Evolutionary conservation across 1,140 invertebrate species (phyloP), one percentile per base, ranked within the genome.

Genomic region (Ephestia elutella): DNA sequence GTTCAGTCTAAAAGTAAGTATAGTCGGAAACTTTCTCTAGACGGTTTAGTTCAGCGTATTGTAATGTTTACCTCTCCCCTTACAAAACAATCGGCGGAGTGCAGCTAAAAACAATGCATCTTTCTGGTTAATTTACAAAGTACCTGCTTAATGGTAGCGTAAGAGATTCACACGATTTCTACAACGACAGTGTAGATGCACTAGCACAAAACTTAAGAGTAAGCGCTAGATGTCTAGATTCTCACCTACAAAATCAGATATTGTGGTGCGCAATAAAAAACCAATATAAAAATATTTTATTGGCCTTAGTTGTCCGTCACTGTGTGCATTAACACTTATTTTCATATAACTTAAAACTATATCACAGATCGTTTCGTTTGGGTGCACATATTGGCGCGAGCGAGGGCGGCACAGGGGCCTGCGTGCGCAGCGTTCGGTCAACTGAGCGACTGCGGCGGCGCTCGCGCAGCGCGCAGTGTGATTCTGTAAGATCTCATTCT

Each of bases 351-450:
- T 82, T 82, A 84, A 77, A 72, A 82, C 78, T 86, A 84, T 82
- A 85, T 87, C 80, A 86, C 82, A 86, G 83, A 80, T 78, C 68
- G 75, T 78, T 82, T 79, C 68, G 71, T 73, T 77, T 66, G 73
- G 67, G 68, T 82, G 76, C 73, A 73, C 80, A 82, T 75, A 75
- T 70, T 57, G 65, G 44, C 53, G 62, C 63, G 58, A 57, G 15
- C 56, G 21, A 55, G 64, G 64, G 65, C 73, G 66, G 50, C 21
- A 53, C 60, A 70, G 62, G 66, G 62, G 68, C 58, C 68, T 54
- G 67, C 76, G 68, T 74, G 69, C 66, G 59, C 25, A 66, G 69
- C 74, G 71, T 63, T 74, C 2, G 55, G 68, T 62, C 50, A 53
- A 68, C 68, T 70, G 70, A 71, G 60, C 51, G 54, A 62, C 58